Evolutionary conservation across 37 sponge, comb jelly and placozoan genomes (phyloP).

Genomic region (Cliona cf. orientalis): DNA sequence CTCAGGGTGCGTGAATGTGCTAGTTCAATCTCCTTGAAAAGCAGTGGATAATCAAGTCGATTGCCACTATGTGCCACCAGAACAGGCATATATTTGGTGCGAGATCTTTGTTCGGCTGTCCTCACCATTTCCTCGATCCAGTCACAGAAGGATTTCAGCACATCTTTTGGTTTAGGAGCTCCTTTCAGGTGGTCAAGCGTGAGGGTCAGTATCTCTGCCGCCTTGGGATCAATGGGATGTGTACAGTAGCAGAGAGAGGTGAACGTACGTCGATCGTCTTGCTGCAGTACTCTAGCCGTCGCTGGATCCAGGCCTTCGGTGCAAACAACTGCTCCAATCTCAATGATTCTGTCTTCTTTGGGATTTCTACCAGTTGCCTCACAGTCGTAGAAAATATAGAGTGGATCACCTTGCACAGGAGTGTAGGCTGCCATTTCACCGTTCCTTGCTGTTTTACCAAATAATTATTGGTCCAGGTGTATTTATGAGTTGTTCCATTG

Average conservation of each 20-base stretch:
- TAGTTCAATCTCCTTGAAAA: not conserved
- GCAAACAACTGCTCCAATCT: constrained; percentile 15
- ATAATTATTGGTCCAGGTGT: no score
- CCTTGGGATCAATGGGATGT: not conserved
- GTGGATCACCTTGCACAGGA: no score
- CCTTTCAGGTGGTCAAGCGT: constrained; percentile 1
- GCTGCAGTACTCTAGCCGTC: not conserved
- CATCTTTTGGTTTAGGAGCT: not conserved
- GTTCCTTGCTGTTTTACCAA: no score
- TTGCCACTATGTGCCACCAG: constrained; percentile 27
- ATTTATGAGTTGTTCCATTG: no score
- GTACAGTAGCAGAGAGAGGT: constrained; percentile 16
- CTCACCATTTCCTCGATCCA: constrained; percentile 8
- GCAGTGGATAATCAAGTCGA: constrained; percentile 19
- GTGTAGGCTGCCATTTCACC: no score
- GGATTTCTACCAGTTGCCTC: constrained; percentile 14
- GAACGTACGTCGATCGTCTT: not conserved
- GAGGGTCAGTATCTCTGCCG: constrained; percentile 8
- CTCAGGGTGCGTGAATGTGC: not conserved
- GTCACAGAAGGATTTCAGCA: constrained; percentile 2
- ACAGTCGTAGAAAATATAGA: constrained; percentile 37
- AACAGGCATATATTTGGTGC: constrained; percentile 8
- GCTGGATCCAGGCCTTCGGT: not conserved
- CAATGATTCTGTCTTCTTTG: constrained; percentile 18
- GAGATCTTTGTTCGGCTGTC: not conserved